Evolutionary conservation across 2,113 vertebrate genomes (phyloP).

Genomic region (Eleginops maclovinus): DNA sequence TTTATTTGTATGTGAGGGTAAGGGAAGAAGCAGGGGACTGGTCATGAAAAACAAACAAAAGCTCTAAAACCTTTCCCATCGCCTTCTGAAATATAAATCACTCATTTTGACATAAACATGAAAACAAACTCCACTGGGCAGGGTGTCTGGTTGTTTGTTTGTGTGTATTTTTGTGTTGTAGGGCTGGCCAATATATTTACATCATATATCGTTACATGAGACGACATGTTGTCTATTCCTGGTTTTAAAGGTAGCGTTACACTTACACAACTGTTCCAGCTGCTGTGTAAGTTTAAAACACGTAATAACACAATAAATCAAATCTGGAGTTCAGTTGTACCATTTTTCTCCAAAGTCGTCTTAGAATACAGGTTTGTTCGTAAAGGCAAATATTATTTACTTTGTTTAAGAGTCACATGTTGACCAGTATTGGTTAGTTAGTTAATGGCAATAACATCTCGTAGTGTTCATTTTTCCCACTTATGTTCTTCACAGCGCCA

Average conservation of each 20-base stretch:
- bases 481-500: not conserved
- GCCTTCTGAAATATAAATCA: conserved; percentile 57
- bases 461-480: too few species aligned
- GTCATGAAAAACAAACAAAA: conserved; percentile 35
- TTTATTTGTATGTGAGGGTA: conserved; percentile 6
- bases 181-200: too few species aligned
- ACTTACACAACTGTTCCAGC: too few species aligned
- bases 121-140: conserved; percentile 37
- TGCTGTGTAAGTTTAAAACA: not conserved
- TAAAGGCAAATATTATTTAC: not conserved
- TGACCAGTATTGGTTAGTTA: too few species aligned
- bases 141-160: conserved; percentile 8
- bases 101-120: conserved; percentile 42
- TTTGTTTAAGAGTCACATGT: not conserved
- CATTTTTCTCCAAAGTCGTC: not conserved
- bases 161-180: conserved; percentile 1
- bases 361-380: not conserved
- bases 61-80: too few species aligned
- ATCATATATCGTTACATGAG: too few species aligned
- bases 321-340: not conserved
- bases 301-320: not conserved
- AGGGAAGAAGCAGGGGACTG: not conserved
- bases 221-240: too few species aligned
- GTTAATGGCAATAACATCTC: too few species aligned
- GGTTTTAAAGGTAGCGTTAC: too few species aligned